Conservation (phyloP, 2,888 invertebrate genomes). For the Antheraea assamensis region DNA sequence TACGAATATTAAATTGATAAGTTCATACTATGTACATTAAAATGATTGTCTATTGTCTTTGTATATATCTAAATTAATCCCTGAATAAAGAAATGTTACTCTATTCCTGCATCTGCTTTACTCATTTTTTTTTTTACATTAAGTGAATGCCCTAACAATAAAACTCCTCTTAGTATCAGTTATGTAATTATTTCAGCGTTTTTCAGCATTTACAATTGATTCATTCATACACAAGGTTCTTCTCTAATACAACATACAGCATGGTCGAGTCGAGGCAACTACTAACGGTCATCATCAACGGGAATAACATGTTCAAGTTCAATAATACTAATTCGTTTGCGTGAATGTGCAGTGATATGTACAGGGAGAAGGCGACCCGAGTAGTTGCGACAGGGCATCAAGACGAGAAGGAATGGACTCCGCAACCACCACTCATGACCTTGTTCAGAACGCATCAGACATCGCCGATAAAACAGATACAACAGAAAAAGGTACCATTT, state of each 20-base stretch:
- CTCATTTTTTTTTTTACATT: not conserved
- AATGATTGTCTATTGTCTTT: not conserved
- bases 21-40: not conserved
- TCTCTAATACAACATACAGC: constrained; percentile 17
- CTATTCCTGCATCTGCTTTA: not conserved
- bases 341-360: constrained; percentile 67
- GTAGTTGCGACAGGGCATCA: constrained; percentile 17
- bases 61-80: not conserved
- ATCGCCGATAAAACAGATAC: constrained; percentile 85
- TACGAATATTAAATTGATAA: not conserved
- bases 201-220: not conserved
- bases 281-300: constrained; percentile 14
- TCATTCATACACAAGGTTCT: not conserved
- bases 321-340: constrained; percentile 22
- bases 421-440: constrained; percentile 90
- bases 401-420: constrained; percentile 81
- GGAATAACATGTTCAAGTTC: not conserved
- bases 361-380: constrained; percentile 73
- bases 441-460: constrained; percentile 88
- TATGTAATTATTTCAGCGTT: too few relatives aligned
- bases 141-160: not conserved
- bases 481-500: constrained; percentile 82
- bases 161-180: too few relatives aligned
- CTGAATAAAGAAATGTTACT: not conserved
- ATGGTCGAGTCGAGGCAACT: constrained; percentile 17